These are phyloP conservation scores for Xanthia togata DNA, from an alignment of 2,888 invertebrate genomes.

Conservation along the genomic window DNA sequence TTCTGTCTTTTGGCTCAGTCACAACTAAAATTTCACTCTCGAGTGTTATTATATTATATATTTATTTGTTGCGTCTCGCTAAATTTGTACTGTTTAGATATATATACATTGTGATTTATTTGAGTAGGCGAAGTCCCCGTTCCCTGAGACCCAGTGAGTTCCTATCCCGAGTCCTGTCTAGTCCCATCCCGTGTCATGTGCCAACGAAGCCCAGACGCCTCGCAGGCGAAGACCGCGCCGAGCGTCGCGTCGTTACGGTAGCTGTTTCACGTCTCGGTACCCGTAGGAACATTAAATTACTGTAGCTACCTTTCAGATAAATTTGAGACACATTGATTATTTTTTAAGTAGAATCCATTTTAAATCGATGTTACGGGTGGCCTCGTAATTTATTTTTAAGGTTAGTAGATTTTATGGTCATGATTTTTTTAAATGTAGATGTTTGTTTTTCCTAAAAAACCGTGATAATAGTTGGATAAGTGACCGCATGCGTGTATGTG, in stretches of 20 bases:
- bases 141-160: conserved; percentile 80
- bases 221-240: conserved; percentile 70
- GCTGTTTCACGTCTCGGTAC: conserved; percentile 73
- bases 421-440: conserved; percentile 84
- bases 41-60: conserved; percentile 67
- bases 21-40: conserved; percentile 66
- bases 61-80: conserved; percentile 63
- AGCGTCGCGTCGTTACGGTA: conserved; percentile 56
- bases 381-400: conserved; percentile 89
- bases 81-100: conserved; percentile 59
- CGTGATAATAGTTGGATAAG: conserved; percentile 90
- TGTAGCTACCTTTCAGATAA: conserved; percentile 73
- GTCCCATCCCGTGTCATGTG: conserved; percentile 88
- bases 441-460: conserved; percentile 86
- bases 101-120: conserved; percentile 60
- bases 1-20: conserved; percentile 77
- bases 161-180: conserved; percentile 87
- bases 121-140: conserved; percentile 69
- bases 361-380: conserved; percentile 83
- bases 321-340: conserved; percentile 79
- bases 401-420: conserved; percentile 87
- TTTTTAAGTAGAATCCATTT: conserved; percentile 86
- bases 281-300: conserved; percentile 76
- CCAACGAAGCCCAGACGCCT: conserved; percentile 85
- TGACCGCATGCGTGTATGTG: conserved; percentile 82